phyloP scores from a whole-genome alignment of 2,113 vertebrate species.

The Tautogolabrus adspersus region DNA sequence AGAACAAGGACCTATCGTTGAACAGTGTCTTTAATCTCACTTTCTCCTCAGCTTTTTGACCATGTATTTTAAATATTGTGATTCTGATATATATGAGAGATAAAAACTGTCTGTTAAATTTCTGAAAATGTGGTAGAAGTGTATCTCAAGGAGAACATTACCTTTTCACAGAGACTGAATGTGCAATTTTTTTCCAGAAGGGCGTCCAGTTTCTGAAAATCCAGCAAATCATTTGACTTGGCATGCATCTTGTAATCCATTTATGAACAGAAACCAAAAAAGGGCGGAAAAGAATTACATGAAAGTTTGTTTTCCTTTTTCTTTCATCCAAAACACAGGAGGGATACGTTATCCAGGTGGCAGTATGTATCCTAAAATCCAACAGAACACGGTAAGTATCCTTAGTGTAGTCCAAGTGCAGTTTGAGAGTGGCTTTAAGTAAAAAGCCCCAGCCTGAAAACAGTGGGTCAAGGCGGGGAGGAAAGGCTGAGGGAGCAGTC shows the following conservation, averaged over 20 bases:
- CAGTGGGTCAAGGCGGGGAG: slow-evolving; percentile 58
- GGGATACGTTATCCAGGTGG: slow-evolving; percentile 65
- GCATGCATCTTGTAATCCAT: slow-evolving; percentile 88
- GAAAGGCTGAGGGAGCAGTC: slow-evolving; percentile 76
- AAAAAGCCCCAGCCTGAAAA: slow-evolving; percentile 60
- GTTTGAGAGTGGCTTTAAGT: slow-evolving; percentile 54
- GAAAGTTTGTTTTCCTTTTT: slow-evolving; percentile 68
- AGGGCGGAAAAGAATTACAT: slow-evolving; percentile 35
- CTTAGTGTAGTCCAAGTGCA: slow-evolving; percentile 64
- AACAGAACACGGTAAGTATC: slow-evolving; percentile 67
- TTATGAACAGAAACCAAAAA: slow-evolving; percentile 66
- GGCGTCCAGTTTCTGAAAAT: slow-evolving; percentile 87
- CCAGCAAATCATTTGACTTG: slow-evolving; percentile 87
- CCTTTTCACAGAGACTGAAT: slow-evolving; percentile 86
- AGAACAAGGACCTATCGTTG: slow-evolving; percentile 36
- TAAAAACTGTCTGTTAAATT: not conserved
- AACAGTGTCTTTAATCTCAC: slow-evolving; percentile 21
- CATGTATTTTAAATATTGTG: slow-evolving; percentile 4
- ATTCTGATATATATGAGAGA: not conserved
- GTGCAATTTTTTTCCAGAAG: slow-evolving; percentile 87
- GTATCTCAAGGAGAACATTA: slow-evolving; percentile 67
- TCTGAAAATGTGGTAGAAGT: slow-evolving; percentile 22
- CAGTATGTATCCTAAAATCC: slow-evolving; percentile 74
- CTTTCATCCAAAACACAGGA: slow-evolving; percentile 62
- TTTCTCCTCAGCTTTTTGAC: slow-evolving; percentile 2